Evolutionary conservation across 2,888 invertebrate genomes (phyloP), one percentile per base, ranked within the genome.

Genomic region (Tuberolachnus salignus): DNA sequence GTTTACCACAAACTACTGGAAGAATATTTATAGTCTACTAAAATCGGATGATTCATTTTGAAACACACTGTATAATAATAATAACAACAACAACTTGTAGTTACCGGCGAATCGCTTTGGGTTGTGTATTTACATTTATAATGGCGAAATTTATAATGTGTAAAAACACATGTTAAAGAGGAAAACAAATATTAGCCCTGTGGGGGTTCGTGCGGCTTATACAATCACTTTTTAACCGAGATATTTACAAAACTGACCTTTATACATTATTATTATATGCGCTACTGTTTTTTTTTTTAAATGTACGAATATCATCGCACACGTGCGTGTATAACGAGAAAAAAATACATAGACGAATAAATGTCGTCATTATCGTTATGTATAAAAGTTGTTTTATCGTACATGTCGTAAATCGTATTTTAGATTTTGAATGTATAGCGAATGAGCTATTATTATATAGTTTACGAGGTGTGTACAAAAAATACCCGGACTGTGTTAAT

Each of bases 21-120:
- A n/a, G n/a, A n/a, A n/a, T n/a, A n/a, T n/a, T n/a, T n/a, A n/a
- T n/a, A n/a, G n/a, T n/a, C n/a, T n/a, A n/a, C n/a, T n/a, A n/a
- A n/a, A n/a, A n/a, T n/a, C n/a, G n/a, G n/a, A n/a, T n/a, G n/a
- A n/a, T n/a, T n/a, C n/a, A n/a, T n/a, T n/a, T n/a, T n/a, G n/a
- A n/a, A n/a, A n/a, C n/a, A n/a, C n/a, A n/a, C n/a, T n/a, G n/a
- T n/a, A n/a, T n/a, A n/a, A n/a, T n/a, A n/a, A n/a, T n/a, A n/a
- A n/a, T n/a, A n/a, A n/a, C n/a, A n/a, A n/a, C n/a, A n/a, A n/a
- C n/a, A n/a, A n/a, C n/a, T n/a, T n/a, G n/a, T n/a, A n/a, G n/a
- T n/a, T n/a, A n/a, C n/a, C 19, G 34, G 51, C n/a, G 53, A 69
- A 69, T 69, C 26, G 13, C 34, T 51, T 34, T 53, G 34, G 69